Evolutionary conservation across 1,140 invertebrate species (phyloP).

Genomic region (Drosophila subpulchrella): DNA sequence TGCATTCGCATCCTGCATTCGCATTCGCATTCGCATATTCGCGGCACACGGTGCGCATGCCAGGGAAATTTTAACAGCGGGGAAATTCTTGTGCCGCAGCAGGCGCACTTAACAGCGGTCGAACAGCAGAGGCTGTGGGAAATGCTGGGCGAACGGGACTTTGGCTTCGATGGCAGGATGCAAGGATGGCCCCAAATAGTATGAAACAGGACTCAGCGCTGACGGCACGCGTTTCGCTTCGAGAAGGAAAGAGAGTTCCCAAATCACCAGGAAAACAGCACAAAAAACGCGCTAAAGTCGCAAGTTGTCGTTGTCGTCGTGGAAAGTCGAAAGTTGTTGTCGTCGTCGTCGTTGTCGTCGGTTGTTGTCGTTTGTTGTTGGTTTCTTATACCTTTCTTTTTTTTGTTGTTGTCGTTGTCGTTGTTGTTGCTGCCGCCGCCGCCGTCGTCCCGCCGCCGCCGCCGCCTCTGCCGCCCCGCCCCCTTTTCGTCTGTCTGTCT

Average conservation of each 20-base stretch:
- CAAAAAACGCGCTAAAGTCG: constrained; percentile 48
- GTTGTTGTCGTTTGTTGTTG: constrained; percentile 31
- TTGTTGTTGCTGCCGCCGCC: constrained; percentile 32
- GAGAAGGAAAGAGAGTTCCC: constrained; percentile 35
- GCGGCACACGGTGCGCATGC: constrained; percentile 63
- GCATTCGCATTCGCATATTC: background rate
- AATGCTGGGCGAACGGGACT: background rate
- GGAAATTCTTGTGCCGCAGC: constrained; percentile 67
- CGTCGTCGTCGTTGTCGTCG: constrained; percentile 2
- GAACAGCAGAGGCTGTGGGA: constrained; percentile 9
- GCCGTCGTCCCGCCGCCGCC: constrained; percentile 18
- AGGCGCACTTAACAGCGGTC: constrained; percentile 20
- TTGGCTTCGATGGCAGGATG: constrained; percentile 36
- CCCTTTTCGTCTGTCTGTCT: constrained; percentile 18
- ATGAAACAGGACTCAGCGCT: constrained; percentile 81
- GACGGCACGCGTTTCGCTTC: constrained; percentile 76
- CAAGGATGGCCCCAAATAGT: constrained; percentile 39
- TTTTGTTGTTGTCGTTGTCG: constrained; percentile 31
- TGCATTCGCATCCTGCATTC: constrained; percentile 22
- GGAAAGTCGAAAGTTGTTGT: constrained; percentile 6
- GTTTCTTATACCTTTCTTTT: constrained; percentile 6
- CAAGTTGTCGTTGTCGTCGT: constrained; percentile 31
- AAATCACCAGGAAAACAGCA: constrained; percentile 45
- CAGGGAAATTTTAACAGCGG: constrained; percentile 76
- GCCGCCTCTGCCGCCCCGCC: constrained; percentile 20